Conservation (phyloP, 2,113 vertebrate genomes). For the Manacus vitellinus region DNA sequence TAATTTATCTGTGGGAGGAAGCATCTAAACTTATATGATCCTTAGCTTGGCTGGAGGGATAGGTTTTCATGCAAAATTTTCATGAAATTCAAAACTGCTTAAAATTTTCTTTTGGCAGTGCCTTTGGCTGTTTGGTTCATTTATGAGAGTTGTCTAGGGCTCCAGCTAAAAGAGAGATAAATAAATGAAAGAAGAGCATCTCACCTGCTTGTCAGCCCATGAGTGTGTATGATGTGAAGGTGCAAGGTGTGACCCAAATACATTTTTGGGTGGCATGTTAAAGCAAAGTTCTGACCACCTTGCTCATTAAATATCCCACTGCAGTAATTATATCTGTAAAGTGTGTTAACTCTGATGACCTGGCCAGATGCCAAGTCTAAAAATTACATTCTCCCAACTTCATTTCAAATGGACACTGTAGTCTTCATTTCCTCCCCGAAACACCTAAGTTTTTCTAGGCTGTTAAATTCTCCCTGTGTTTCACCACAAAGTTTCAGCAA, state of each 20-base stretch:
- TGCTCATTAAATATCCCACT: neutral
- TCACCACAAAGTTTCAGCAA: neutral
- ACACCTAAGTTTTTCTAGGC: neutral
- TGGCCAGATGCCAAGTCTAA: neutral
- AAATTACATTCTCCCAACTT: neutral
- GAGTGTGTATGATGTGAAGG: neutral
- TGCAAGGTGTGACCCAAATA: neutral
- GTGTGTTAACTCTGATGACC: neutral
- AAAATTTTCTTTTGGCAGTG: neutral
- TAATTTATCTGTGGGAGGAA: neutral
- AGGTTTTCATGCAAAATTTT: neutral
- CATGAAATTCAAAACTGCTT: neutral
- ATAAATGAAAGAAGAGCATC: neutral
- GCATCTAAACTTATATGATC: neutral
- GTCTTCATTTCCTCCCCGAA: neutral
- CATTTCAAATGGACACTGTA: neutral
- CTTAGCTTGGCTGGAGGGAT: neutral
- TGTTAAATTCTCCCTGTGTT: constrained; percentile 5
- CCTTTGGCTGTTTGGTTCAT: neutral
- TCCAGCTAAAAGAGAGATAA: neutral
- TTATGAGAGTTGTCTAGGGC: neutral
- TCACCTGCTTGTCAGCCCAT: neutral
- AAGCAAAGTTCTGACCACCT: neutral
- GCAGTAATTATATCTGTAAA: neutral
- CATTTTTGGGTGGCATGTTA: neutral